These are phyloP conservation scores for Sapajus apella DNA, from an alignment of 2,113 vertebrate genomes.

Conservation along the genomic window DNA sequence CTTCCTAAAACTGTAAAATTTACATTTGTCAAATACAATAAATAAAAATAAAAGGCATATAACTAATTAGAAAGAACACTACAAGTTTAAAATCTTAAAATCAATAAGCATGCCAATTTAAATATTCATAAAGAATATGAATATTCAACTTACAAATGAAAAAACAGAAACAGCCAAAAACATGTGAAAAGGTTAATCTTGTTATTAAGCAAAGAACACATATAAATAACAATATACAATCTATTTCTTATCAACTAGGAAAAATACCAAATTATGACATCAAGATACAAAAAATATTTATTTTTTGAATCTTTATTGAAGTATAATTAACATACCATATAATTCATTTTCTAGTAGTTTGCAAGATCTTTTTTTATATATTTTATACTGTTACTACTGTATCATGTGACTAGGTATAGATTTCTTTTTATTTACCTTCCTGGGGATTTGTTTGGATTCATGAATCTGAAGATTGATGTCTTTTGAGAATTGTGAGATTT, in stretches of 20 bases:
- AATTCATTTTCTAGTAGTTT: background rate
- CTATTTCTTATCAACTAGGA: background rate
- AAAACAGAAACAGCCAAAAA: background rate
- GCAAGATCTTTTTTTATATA: background rate
- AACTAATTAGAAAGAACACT: background rate
- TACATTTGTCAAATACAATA: background rate
- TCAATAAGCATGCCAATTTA: background rate
- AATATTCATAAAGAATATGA: background rate
- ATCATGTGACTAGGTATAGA: background rate
- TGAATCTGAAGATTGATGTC: background rate
- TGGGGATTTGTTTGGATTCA: background rate
- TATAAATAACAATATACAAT: background rate
- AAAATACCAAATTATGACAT: background rate
- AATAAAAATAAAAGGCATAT: background rate
- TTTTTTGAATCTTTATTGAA: background rate
- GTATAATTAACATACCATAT: background rate
- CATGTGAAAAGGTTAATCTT: background rate
- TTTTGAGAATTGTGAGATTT: background rate
- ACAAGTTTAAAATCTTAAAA: background rate
- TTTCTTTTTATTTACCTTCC: background rate
- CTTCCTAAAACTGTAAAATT: conserved; percentile 6
- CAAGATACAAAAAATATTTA: background rate
- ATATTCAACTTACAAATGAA: background rate
- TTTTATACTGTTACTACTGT: background rate
- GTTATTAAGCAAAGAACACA: background rate